Evolutionary conservation across 2,888 invertebrate species (phyloP).

Genomic region (Pemphredon lugubris): DNA sequence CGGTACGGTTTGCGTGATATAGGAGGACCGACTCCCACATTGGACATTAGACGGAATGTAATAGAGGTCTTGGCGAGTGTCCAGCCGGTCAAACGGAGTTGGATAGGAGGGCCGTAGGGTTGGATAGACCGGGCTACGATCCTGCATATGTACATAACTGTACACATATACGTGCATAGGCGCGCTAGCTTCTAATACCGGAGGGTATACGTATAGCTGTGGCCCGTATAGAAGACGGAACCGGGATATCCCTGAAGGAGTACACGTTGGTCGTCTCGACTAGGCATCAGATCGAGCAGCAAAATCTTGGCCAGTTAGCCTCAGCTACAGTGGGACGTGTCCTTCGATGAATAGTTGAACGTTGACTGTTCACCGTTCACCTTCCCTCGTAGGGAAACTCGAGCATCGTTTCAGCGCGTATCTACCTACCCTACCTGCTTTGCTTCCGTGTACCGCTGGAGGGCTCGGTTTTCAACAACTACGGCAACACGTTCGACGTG

Average conservation of each 20-base stretch:
- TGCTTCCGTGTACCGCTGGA: too few species aligned
- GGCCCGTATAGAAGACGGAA: conserved; percentile 7
- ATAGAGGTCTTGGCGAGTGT: conserved; percentile 75
- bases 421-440: too few species aligned
- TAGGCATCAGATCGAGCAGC: conserved; percentile 61
- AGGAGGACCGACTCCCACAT: conserved; percentile 36
- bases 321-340: conserved; percentile 54
- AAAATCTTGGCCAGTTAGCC: conserved; percentile 64
- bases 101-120: conserved; percentile 21
- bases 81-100: conserved; percentile 67
- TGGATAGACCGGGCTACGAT: conserved; percentile 32
- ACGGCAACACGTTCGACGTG: too few species aligned
- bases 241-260: conserved; percentile 38
- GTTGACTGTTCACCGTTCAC: too few species aligned
- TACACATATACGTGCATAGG: background rate
- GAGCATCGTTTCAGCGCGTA: too few species aligned
- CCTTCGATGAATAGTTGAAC: conserved; percentile 48
- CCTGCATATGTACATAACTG: conserved; percentile 31
- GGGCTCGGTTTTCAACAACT: too few species aligned
- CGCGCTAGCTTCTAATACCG: conserved; percentile 33
- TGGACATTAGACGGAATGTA: conserved; percentile 73
- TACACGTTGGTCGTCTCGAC: conserved; percentile 44
- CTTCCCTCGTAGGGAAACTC: too few species aligned
- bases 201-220: conserved; percentile 25
- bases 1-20: conserved; percentile 57